Base-by-base conservation (phyloP, 2,113 vertebrate genomes). In the Cephalopterus ornatus region DNA sequence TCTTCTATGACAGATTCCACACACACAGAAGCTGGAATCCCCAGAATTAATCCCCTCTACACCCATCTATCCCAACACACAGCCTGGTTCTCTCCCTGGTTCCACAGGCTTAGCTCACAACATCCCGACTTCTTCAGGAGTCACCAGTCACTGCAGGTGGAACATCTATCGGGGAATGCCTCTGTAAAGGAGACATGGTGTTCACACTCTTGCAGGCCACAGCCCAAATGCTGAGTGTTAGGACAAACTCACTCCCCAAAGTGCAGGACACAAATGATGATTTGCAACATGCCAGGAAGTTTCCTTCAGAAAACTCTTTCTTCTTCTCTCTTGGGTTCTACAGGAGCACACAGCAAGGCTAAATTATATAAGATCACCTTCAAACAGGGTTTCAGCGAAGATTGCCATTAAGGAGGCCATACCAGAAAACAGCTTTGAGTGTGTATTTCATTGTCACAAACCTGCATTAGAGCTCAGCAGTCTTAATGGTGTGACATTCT, bases 251-350 rank as follows among this genome's bases (percentile, higher is more conserved):
- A 0, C 22, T 81, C 7, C 39, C 20, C 50, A 23, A 65, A 58
- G 15, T 0, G 0, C 3, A 8, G 8, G 47, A 72, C 44, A 27
- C 4, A 2, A 93, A 90, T 32, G 14, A 2, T n/a, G 62, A 46
- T 49, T 42, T 62, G 12, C 18, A 73, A 68, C 53, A 55, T 14
- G 22, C 20, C 59, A 63, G 33, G 4, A 62, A n/a, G 42, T 33
- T 68, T 73, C 26, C 58, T 56, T 66, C 32, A 59, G 15, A 71
- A 55, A 28, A 37, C 19, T 39, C 12, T 37, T 58, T 53, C 55
- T 70, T 53, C 55, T 70, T 47, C 6, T 50, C 44, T 55, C 82
- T 66, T 12, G 42, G 10, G 11, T 81, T 68, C 53, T 46, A 46
- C 12, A 67, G 74, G 33, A 88, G 33, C 19, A 56, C 59, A 42